Percentiles rank a stretch among this genome's conserved stretches.
These are phyloP conservation scores for Odontamblyopus lacepedii DNA, from an alignment of 2,797 vertebrate species.

Conservation along the genomic window DNA sequence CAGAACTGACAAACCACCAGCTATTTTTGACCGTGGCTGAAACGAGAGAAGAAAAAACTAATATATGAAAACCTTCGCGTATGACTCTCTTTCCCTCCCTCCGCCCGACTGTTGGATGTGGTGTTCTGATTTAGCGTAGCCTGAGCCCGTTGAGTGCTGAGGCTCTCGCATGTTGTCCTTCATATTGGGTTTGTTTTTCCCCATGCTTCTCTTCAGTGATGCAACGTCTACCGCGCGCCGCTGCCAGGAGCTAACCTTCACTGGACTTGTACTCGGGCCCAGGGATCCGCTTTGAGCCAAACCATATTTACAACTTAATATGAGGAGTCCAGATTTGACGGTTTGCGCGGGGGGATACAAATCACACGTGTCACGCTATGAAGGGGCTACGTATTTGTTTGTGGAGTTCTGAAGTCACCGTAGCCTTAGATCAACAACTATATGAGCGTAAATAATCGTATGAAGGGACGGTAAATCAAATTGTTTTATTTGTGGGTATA, in stretches of 20 bases:
- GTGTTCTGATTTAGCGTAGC: slow-evolving; percentile 74
- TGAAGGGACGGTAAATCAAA: background rate
- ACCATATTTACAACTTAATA: slow-evolving; percentile 12
- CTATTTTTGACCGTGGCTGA: slow-evolving; percentile 58
- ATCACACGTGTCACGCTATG: background rate
- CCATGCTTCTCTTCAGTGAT: slow-evolving; percentile 65
- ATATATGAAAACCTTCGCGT: slow-evolving; percentile 65
- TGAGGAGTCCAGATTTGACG: background rate
- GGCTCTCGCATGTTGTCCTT: slow-evolving; percentile 73
- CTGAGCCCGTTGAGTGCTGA: slow-evolving; percentile 69
- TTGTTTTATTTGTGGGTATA: background rate
- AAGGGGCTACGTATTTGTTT: background rate
- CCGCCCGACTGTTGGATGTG: slow-evolving; percentile 63
- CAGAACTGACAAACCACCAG: slow-evolving; percentile 45
- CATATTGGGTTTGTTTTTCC: slow-evolving; percentile 57
- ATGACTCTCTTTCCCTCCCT: slow-evolving; percentile 40
- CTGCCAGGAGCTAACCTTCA: slow-evolving; percentile 46
- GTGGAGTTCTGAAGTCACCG: background rate
- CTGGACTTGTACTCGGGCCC: slow-evolving; percentile 37
- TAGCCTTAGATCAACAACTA: background rate
- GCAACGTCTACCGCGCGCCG: slow-evolving; percentile 55
- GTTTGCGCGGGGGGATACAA: background rate
- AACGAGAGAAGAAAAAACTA: slow-evolving; percentile 61
- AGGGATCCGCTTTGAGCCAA: slow-evolving; percentile 32
- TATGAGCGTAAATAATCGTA: background rate